Evolutionary conservation across 1,140 invertebrate species (phyloP).

Genomic region (Zaprionus tsacasi): DNA sequence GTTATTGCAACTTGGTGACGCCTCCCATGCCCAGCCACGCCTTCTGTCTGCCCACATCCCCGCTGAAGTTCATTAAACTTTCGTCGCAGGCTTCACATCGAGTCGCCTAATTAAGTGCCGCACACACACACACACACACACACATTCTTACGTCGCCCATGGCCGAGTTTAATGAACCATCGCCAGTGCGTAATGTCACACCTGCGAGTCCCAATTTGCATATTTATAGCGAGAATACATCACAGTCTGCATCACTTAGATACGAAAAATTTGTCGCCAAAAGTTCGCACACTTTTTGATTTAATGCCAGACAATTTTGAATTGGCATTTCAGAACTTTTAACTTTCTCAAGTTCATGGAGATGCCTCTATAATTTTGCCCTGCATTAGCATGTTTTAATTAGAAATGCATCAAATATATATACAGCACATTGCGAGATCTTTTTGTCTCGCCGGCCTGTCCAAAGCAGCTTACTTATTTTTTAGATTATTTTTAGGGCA

Average conservation of each 20-base stretch:
- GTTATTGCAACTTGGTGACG: conserved; percentile 38
- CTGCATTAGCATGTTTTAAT: conserved; percentile 20
- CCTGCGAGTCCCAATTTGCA: conserved; percentile 65
- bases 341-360: conserved; percentile 44
- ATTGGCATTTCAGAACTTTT: conserved; percentile 5
- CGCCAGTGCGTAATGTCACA: conserved; percentile 51
- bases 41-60: too few species aligned
- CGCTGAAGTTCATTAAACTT: conserved; percentile 74
- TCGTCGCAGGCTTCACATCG: conserved; percentile 35
- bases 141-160: conserved; percentile 25
- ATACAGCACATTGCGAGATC: neutral
- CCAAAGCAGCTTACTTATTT: neutral
- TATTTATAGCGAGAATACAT: conserved; percentile 54
- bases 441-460: neutral
- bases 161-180: conserved; percentile 66
- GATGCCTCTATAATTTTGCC: neutral
- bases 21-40: neutral
- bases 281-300: conserved; percentile 59
- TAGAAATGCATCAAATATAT: conserved; percentile 4
- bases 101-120: conserved; percentile 66
- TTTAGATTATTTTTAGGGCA: neutral
- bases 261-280: conserved; percentile 55
- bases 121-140: conserved; percentile 29
- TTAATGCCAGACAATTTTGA: conserved; percentile 45
- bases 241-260: conserved; percentile 35